Conservation (phyloP, 2,113 vertebrate species). For the Nettapus auritus region DNA sequence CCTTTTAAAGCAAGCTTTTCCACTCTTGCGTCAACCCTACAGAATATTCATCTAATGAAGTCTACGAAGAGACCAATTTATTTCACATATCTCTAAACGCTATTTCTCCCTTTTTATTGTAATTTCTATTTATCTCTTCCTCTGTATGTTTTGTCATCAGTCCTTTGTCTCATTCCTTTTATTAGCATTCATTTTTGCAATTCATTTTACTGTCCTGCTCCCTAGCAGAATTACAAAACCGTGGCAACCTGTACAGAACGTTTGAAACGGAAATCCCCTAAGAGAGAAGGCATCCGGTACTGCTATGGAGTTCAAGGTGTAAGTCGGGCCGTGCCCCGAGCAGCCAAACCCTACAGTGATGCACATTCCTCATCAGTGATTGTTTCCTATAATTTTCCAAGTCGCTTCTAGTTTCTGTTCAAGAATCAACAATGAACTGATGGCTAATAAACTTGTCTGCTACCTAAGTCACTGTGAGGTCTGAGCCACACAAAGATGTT, state of each 20-base stretch:
- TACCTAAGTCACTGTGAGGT: background rate
- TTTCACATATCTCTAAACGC: background rate
- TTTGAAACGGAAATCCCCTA: background rate
- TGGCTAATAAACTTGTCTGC: background rate
- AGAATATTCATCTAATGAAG: background rate
- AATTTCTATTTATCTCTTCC: background rate
- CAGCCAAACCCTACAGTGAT: background rate
- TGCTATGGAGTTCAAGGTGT: background rate
- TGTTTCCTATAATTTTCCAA: background rate
- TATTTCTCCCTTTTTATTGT: background rate
- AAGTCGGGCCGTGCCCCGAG: background rate
- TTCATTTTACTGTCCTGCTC: background rate
- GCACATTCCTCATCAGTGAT: background rate
- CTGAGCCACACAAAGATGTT: background rate
- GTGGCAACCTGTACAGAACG: background rate
- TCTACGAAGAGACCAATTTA: conserved; percentile 5
- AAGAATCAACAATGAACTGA: background rate
- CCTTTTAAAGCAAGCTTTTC: background rate
- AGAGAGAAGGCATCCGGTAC: background rate
- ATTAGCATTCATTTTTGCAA: background rate
- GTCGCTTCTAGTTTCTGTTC: background rate
- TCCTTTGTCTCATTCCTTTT: background rate
- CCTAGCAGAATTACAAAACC: background rate
- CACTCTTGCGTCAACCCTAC: background rate
- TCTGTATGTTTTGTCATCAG: background rate